phyloP scores from a whole-genome alignment of 2,888 invertebrate species.

The Tenodera sinensis region DNA sequence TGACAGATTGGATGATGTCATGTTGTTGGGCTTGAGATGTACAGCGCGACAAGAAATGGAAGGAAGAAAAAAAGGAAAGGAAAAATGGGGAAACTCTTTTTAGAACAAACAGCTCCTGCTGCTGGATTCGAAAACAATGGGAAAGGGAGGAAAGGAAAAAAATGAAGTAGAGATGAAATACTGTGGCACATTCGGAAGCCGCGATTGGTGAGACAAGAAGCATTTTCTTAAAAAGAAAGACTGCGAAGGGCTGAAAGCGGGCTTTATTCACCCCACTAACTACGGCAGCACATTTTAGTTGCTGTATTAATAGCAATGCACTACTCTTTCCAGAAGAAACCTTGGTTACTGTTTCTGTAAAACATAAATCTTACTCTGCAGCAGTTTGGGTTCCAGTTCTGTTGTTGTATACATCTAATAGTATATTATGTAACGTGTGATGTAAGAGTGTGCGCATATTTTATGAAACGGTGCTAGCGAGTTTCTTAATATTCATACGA shows the following conservation, averaged over 20 bases:
- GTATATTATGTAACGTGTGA: no score
- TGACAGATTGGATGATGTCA: neutral
- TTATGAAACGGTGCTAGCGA: no score
- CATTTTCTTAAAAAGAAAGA: neutral
- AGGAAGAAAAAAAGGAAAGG: neutral
- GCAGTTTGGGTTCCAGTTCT: no score
- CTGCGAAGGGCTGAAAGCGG: neutral
- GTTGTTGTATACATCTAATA: no score
- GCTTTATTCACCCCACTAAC: neutral
- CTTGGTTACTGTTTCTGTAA: no score
- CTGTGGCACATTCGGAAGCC: neutral
- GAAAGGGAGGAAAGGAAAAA: neutral
- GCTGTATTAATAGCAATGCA: neutral
- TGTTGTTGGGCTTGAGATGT: neutral
- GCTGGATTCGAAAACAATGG: neutral
- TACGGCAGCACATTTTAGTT: neutral
- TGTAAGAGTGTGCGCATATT: no score
- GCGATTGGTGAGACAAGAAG: neutral
- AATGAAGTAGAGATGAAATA: neutral
- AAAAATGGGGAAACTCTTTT: neutral
- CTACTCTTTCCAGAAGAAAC: no score
- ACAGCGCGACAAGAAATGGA: neutral
- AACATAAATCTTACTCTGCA: no score
- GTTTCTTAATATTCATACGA: no score
- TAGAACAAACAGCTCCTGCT: neutral